phyloP scores from a whole-genome alignment of 2,113 vertebrate species.

The Mugil cephalus region DNA sequence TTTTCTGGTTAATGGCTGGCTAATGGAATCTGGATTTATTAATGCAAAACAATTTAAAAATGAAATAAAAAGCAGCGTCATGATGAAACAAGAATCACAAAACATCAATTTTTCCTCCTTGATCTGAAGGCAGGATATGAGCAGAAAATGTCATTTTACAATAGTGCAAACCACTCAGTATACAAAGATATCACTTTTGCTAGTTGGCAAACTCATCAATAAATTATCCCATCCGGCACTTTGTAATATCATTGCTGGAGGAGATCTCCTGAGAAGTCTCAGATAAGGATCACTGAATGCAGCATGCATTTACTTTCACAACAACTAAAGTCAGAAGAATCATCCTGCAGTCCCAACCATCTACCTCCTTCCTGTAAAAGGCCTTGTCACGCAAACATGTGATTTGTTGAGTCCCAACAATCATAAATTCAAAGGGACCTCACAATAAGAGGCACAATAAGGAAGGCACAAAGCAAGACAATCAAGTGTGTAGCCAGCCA shows the following conservation, averaged over 20 bases:
- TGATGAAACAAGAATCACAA: no score
- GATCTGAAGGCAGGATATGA: neutral
- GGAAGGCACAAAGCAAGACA: conserved; percentile 8
- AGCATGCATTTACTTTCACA: conserved; percentile 13
- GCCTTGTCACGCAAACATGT: conserved; percentile 2
- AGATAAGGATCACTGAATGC: neutral
- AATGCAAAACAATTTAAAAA: no score
- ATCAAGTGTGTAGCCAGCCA: conserved; percentile 18
- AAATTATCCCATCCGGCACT: conserved; percentile 3
- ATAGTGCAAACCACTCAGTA: neutral
- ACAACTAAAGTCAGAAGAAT: conserved; percentile 32
- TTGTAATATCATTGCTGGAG: conserved; percentile 5
- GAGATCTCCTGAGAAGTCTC: conserved; percentile 10
- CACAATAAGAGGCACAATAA: neutral
- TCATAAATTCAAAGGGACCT: conserved; percentile 16
- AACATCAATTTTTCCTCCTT: no score
- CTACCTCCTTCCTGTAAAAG: neutral
- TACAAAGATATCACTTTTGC: no score
- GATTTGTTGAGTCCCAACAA: conserved; percentile 12
- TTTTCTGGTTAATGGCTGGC: neutral
- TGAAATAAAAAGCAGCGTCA: no score
- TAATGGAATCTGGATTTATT: no score
- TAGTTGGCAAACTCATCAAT: no score
- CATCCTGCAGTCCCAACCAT: conserved; percentile 11
- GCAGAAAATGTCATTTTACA: neutral